phyloP scores from a whole-genome alignment of 2,888 invertebrate species.

The Odontocerum albicorne region DNA sequence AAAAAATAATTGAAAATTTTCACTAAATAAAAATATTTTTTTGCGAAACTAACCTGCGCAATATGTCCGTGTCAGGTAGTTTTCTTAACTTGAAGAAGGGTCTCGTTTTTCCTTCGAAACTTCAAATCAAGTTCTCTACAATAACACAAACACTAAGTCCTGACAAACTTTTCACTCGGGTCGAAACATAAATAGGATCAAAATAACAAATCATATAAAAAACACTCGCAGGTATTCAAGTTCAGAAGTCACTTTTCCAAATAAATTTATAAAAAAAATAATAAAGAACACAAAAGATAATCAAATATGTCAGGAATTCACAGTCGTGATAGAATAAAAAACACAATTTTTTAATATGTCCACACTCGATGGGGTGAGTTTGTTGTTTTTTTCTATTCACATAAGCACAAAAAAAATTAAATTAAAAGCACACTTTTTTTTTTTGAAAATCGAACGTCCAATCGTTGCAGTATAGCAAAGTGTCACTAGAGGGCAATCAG shows the following conservation, averaged over 20 bases:
- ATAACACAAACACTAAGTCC: slow-evolving; percentile 11
- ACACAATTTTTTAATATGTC: too few relatives aligned
- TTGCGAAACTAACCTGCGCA: slow-evolving; percentile 15
- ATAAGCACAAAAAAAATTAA: background rate
- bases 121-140: slow-evolving; percentile 2
- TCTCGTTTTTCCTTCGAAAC: slow-evolving; percentile 2
- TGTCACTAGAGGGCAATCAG: slow-evolving; percentile 17
- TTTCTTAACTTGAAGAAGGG: slow-evolving; percentile 9
- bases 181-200: background rate
- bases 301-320: too few relatives aligned
- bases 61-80: slow-evolving; percentile 3
- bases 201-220: background rate
- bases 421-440: background rate
- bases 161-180: background rate
- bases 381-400: too few relatives aligned
- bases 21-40: too few relatives aligned
- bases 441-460: background rate
- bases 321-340: too few relatives aligned
- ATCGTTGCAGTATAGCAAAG: background rate
- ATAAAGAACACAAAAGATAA: too few relatives aligned
- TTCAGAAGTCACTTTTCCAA: too few relatives aligned
- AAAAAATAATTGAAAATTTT: too few relatives aligned
- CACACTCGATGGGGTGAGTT: background rate
- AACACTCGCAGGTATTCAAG: background rate
- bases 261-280: too few relatives aligned